Conservation (phyloP, 2,888 invertebrate genomes). For the Sarcophaga carnaria region DNA sequence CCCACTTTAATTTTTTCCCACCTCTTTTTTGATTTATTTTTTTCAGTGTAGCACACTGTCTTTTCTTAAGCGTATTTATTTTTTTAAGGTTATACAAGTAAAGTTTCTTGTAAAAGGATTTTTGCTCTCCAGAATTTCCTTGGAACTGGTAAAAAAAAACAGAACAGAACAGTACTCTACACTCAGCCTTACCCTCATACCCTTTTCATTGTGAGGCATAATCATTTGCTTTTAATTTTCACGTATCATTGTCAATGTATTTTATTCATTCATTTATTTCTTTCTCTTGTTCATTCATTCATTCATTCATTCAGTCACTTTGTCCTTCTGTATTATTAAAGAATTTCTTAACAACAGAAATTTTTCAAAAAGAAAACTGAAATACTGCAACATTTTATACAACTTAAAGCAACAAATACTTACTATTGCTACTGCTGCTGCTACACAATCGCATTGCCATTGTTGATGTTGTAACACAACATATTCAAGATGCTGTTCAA, state of each 20-base stretch:
- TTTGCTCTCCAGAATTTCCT: background rate
- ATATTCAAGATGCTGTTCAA: slow-evolving; percentile 51
- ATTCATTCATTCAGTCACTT: slow-evolving; percentile 44
- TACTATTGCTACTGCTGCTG: slow-evolving; percentile 1
- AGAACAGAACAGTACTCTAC: background rate
- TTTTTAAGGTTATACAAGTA: background rate
- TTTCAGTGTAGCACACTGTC: background rate
- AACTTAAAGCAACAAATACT: slow-evolving; percentile 57
- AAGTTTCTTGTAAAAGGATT: background rate
- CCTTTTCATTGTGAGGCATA: background rate
- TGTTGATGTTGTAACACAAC: slow-evolving; percentile 21
- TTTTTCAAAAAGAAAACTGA: background rate
- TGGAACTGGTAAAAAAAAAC: background rate
- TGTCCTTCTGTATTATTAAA: slow-evolving; percentile 6
- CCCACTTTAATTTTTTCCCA: too few species aligned
- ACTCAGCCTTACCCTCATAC: too few species aligned
- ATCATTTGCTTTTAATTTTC: background rate
- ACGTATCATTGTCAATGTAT: slow-evolving; percentile 49
- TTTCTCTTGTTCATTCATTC: background rate
- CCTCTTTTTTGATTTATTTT: background rate
- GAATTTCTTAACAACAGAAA: slow-evolving; percentile 53
- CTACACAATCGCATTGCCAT: background rate
- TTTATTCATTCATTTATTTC: slow-evolving; percentile 57
- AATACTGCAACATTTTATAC: slow-evolving; percentile 29
- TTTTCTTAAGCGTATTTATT: background rate